Evolutionary conservation across 53 echinoderm and acorn worm species (phyloP).

Genomic region (Holothuria scabra): DNA sequence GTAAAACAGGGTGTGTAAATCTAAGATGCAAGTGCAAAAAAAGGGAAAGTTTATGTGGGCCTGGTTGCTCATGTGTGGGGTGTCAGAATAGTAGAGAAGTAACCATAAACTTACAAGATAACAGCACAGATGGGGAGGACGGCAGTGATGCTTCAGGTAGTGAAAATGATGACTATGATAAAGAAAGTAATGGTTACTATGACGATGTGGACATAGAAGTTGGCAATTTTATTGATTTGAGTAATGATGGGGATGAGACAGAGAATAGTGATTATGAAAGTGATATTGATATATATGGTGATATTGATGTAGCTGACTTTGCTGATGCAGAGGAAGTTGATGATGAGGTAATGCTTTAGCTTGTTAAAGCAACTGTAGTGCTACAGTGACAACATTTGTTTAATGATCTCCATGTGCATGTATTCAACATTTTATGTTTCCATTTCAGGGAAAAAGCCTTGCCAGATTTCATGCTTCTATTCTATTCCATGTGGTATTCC

Average conservation of each 20-base stretch:
- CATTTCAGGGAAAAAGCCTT: too few relatives aligned
- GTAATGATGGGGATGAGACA: not conserved
- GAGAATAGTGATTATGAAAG: not conserved
- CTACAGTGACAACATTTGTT: too few relatives aligned
- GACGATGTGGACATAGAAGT: not conserved
- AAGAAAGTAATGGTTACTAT: not conserved
- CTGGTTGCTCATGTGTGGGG: not conserved
- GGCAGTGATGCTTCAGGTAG: not conserved
- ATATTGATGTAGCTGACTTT: not conserved
- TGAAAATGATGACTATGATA: not conserved
- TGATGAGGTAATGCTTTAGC: not conserved
- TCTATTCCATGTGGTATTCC: too few relatives aligned
- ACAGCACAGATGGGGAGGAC: not conserved
- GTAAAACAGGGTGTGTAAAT: conserved; percentile 2
- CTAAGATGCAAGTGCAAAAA: not conserved
- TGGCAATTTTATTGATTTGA: not conserved
- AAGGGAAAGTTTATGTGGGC: not conserved
- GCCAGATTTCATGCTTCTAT: too few relatives aligned
- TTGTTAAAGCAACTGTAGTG: too few relatives aligned
- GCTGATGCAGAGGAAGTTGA: not conserved
- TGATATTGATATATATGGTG: not conserved
- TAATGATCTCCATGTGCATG: too few relatives aligned
- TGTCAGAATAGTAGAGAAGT: conserved; percentile 4
- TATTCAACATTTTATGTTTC: too few relatives aligned
- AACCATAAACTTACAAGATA: not conserved